Evolutionary conservation across 2,797 vertebrate species (phyloP), one percentile per base, ranked within the genome.

Genomic region (Melanitta fusca): DNA sequence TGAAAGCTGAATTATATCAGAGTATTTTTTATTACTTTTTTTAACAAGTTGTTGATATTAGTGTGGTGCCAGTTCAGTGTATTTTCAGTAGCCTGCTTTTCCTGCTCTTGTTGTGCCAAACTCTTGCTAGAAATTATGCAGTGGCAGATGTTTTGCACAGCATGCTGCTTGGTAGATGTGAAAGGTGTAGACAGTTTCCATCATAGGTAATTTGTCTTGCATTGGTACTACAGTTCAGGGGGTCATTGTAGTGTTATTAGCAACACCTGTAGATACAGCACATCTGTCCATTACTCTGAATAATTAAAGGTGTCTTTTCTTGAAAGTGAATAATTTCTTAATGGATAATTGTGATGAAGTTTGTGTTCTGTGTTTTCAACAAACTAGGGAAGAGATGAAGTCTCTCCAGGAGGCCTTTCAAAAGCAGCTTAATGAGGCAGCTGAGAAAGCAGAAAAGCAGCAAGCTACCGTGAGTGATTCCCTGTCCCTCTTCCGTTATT

Each of bases 371-470:
- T 97, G 81, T 97, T 96, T 98, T 97, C 97, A 72, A 97, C 89
- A 80, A 97, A 94, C 96, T 97, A 99, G 99, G 98, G 99, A 99
- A 97, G 99, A 99, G 98, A 99, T 99, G 99, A 99, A 99, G 98
- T 99, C 99, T 96, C 99, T 99, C 93, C 99, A 99, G 98, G 98
- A 98, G 88, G 98, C 99, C 95, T 98, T 99, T 98, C 99, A 99
- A 97, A 99, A 99, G 98, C 99, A 99, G 97, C 98, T 99, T 98
- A 99, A 99, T 95, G 99, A 99, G 96, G 99, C 99, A 90, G 97
- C 98, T 56, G 99, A 99, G 97, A 99, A 98, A 97, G 99, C 99
- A 27, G 99, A 99, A 97, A 99, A 99, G 96, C 99, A 99, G 97
- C 99, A 99, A 97, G 99, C 99, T 90, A 99, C 99, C 4, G 99